A percentile compares a stretch with the other conserved stretches of the same genome.
Conservation (phyloP, 2,797 vertebrate genomes). For the Spinus pinus region DNA sequence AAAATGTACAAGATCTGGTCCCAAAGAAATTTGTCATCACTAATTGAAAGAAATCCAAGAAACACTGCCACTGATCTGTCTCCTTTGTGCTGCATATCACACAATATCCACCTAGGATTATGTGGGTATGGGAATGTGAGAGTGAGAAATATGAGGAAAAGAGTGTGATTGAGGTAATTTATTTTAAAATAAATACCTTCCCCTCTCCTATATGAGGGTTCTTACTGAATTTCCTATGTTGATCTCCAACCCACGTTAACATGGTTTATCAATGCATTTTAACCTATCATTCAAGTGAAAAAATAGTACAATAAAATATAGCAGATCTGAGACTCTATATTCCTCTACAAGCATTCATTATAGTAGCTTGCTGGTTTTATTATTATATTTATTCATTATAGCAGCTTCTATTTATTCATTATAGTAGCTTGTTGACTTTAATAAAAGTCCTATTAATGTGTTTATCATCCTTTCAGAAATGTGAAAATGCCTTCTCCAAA, state of each 20-base stretch:
- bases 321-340: not conserved
- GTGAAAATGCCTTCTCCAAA: constrained; percentile 10
- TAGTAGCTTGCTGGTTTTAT: not conserved
- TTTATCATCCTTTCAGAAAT: constrained; percentile 13
- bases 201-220: not conserved
- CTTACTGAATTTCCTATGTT: not conserved
- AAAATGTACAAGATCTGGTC: not conserved
- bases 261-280: not conserved
- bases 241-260: not conserved
- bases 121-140: not conserved
- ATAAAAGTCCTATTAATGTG: constrained; percentile 22
- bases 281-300: not conserved
- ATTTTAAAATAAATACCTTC: not conserved
- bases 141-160: not conserved
- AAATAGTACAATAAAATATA: not conserved
- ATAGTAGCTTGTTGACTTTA: constrained; percentile 20
- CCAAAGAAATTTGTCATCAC: not conserved
- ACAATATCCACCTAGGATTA: not conserved
- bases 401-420: not conserved
- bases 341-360: not conserved
- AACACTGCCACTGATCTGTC: not conserved
- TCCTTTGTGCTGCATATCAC: not conserved
- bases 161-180: not conserved
- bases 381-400: not conserved
- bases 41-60: not conserved